Evolutionary conservation across 1,140 invertebrate species (phyloP).

Genomic region (Neodiprion virginianus): DNA sequence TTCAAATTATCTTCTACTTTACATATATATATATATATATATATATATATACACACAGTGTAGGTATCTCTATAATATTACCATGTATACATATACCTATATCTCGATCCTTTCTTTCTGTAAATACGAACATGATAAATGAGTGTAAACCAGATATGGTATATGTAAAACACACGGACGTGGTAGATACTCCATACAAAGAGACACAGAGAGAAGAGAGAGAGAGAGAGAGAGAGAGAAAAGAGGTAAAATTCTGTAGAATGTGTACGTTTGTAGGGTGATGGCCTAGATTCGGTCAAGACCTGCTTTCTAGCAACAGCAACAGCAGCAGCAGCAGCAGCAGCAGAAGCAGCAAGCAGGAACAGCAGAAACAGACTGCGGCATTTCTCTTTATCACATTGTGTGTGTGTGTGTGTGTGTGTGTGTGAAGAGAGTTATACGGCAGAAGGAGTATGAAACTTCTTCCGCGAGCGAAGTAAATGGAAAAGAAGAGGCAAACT

Average conservation of each 20-base stretch:
- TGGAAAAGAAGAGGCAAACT: conserved; percentile 11
- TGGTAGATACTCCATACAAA: conserved; percentile 1
- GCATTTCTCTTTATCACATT: conserved; percentile 61
- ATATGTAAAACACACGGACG: too few species aligned
- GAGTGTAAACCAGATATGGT: too few species aligned
- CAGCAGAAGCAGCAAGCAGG: too few species aligned
- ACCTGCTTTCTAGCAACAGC: conserved; percentile 59
- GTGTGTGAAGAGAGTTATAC: conserved; percentile 40
- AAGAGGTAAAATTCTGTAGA: conserved; percentile 60
- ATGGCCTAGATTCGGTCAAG: conserved; percentile 60
- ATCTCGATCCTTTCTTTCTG: too few species aligned
- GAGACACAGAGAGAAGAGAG: conserved; percentile 17
- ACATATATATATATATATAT: too few species aligned
- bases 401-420: conserved; percentile 26
- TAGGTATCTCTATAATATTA: too few species aligned
- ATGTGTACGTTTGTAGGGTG: conserved; percentile 46
- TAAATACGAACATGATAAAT: too few species aligned
- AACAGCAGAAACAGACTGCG: conserved; percentile 26
- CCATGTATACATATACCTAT: too few species aligned
- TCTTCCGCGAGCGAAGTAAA: conserved; percentile 21
- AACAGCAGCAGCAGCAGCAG: too few species aligned
- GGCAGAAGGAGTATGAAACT: conserved; percentile 48
- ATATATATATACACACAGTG: too few species aligned
- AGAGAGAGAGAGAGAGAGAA: conserved; percentile 43
- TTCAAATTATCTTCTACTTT: too few species aligned